These are phyloP conservation scores for Porites lutea DNA, from an alignment of 64 coral and sea anemone genomes.

Conservation along the genomic window DNA sequence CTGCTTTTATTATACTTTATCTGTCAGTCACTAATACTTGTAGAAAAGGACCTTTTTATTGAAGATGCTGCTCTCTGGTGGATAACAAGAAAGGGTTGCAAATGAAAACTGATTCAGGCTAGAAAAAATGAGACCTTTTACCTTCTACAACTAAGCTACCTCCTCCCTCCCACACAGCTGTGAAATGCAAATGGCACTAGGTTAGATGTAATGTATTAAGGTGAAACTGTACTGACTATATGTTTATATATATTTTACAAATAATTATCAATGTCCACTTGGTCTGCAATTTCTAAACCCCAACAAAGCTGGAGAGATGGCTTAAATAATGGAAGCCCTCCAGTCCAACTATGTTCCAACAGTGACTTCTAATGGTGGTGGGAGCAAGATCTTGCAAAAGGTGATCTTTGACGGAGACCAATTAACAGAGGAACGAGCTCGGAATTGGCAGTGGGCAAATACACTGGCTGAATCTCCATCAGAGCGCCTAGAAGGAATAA, in stretches of 20 bases:
- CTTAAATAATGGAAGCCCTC: conserved; percentile 31
- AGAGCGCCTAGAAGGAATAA: conserved; percentile 40
- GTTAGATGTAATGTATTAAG: conserved; percentile 8
- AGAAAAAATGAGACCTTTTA: too few species aligned
- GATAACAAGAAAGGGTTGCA: conserved; percentile 12
- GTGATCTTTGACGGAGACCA: conserved; percentile 52
- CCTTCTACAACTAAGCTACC: too few species aligned
- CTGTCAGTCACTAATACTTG: conserved; percentile 8
- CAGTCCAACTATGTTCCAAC: conserved; percentile 56
- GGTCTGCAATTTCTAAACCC: conserved; percentile 41
- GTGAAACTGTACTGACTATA: conserved; percentile 5
- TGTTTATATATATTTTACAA: conserved; percentile 5
- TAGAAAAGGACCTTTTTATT: not conserved
- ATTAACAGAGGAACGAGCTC: conserved; percentile 46
- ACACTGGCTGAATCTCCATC: conserved; percentile 12
- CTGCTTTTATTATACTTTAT: conserved; percentile 7
- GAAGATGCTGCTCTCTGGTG: conserved; percentile 8
- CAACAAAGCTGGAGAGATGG: conserved; percentile 70
- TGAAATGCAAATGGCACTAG: not conserved
- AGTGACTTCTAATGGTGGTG: not conserved
- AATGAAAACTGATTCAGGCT: not conserved
- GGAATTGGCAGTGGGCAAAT: conserved; percentile 47
- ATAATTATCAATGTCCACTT: conserved; percentile 36
- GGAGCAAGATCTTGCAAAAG: conserved; percentile 14
- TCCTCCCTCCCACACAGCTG: too few species aligned